Evolutionary conservation across 2,797 vertebrate genomes (phyloP), one percentile per base, ranked within the genome.

Genomic region (Ctenopoma kingsleyae): DNA sequence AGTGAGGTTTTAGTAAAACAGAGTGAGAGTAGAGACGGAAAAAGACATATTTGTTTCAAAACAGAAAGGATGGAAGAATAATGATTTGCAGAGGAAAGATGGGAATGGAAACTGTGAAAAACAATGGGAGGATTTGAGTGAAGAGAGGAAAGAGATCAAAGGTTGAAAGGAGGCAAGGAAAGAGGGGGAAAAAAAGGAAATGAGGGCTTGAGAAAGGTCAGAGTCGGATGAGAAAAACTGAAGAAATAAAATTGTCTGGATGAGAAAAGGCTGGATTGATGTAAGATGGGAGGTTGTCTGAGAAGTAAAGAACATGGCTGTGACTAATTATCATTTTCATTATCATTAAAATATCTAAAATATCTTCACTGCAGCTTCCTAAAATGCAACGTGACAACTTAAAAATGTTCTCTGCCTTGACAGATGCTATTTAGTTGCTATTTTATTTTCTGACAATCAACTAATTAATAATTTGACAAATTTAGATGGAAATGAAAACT

Each of bases 201-300:
- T 69, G 22, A 72, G 50, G 74, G 63, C 64, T 67, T 83, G 63
- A 67, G 65, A 73, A 71, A 74, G 74, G 73, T 75, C 78, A 69
- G 41, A 38, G 43, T 20, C 55, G 27, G 57, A 71, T 48, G 53
- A 48, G 6, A 32, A 32, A 32, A 8, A 2, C 6, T 32, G 1
- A 32, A 32, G 8, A 38, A 38, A 38, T 12, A 12, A 12, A 38
- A 38, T 1, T 38, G 36, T 32, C 30, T 25, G 47, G 23, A 57
- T 60, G 49, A 76, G 44, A 60, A 62, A 65, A 73, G 40, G 32
- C n/a, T 60, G 38, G 27, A 52, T 59, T 56, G 43, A 70, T 57
- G 27, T 5, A 10, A 48, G 43, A 77, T 1, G 13, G 17, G 17
- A 32, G 44, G 22, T 8, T 22, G 30, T 36, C 17, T 30, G 3